phyloP scores from a whole-genome alignment of 2,888 invertebrate genomes.

The Xiphydria camelus region DNA sequence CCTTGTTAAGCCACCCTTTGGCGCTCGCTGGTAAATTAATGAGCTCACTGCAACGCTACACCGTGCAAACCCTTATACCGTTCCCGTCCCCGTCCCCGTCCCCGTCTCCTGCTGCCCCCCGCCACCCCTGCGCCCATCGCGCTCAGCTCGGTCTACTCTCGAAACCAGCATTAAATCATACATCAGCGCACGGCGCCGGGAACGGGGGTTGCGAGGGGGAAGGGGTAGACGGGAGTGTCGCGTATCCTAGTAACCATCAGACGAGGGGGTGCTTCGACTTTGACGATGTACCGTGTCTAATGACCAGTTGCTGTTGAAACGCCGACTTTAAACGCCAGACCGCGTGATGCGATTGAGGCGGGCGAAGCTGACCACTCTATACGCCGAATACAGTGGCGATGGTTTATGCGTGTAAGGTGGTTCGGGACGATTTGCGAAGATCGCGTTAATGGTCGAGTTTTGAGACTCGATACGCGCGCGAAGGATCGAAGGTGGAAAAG shows the following conservation, averaged over 20 bases:
- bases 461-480: no score
- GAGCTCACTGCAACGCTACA: conserved; percentile 55
- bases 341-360: no score
- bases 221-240: conserved; percentile 24
- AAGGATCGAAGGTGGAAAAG: no score
- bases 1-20: conserved; percentile 53
- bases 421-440: no score
- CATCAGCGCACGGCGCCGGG: conserved; percentile 44
- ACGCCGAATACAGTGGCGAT: no score
- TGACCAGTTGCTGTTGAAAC: not conserved
- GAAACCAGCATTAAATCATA: conserved; percentile 53
- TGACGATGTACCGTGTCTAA: conserved; percentile 20
- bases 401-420: no score
- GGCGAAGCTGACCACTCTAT: no score
- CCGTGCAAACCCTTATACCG: conserved; percentile 48
- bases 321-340: not conserved
- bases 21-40: conserved; percentile 53
- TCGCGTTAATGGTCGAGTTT: no score
- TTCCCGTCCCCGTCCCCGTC: conserved; percentile 20
- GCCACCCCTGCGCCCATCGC: conserved; percentile 14
- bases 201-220: conserved; percentile 17
- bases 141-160: conserved; percentile 43
- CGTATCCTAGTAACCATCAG: conserved; percentile 43
- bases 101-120: not conserved
- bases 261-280: conserved; percentile 27